Percentiles rank a stretch among this genome's conserved stretches.
Evolutionary conservation across 2,113 vertebrate genomes (phyloP).

Genomic region (Protobothrops flavoviridis): DNA sequence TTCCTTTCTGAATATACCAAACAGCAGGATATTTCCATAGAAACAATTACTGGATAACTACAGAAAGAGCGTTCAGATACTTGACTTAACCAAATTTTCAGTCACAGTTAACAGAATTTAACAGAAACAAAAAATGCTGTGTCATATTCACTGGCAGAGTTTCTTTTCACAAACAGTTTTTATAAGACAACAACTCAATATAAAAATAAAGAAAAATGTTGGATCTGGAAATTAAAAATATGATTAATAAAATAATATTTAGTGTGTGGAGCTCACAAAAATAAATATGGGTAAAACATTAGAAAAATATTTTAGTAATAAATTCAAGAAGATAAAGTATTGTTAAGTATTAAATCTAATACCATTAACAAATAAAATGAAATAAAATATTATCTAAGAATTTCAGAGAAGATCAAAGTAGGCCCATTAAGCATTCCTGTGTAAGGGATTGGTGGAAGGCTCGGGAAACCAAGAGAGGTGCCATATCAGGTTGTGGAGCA

Average conservation of each 20-base stretch:
- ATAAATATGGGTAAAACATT: background rate
- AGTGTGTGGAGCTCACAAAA: background rate
- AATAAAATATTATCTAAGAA: background rate
- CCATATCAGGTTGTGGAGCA: background rate
- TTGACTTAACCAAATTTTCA: background rate
- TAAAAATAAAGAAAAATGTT: background rate
- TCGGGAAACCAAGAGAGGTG: background rate
- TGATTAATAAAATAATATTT: background rate
- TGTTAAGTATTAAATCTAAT: background rate
- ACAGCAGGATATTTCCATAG: slow-evolving; percentile 8
- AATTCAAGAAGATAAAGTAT: background rate
- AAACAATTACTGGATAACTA: background rate
- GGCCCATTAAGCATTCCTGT: background rate
- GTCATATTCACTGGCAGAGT: background rate
- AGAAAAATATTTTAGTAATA: background rate
- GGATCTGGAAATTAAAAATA: background rate
- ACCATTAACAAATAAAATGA: background rate
- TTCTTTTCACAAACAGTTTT: background rate
- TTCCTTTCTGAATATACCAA: background rate
- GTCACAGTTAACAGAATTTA: background rate
- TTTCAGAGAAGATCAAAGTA: background rate
- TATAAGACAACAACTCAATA: background rate
- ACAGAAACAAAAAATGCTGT: background rate
- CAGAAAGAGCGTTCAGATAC: background rate
- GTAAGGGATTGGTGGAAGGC: background rate